Percentiles rank a stretch among this genome's conserved stretches.
Conservation (phyloP, 2,113 vertebrate species). For the Ammospiza nelsoni region DNA sequence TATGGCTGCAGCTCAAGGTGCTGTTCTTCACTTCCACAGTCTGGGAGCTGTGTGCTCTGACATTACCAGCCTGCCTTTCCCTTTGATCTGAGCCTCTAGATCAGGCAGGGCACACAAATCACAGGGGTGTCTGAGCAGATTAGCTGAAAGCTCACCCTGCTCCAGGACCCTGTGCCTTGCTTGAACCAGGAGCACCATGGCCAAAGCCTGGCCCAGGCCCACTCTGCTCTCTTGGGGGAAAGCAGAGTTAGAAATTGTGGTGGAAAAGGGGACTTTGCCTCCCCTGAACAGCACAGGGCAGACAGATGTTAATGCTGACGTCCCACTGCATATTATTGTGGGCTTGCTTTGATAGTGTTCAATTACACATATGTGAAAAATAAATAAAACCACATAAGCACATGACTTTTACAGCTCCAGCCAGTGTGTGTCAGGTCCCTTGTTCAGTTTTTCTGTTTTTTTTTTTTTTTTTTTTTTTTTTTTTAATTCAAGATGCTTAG, state of each 20-base stretch:
- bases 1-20: not conserved
- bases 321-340: not conserved
- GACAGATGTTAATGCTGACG: conserved; percentile 23
- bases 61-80: not conserved
- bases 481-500: conserved; percentile 36
- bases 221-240: not conserved
- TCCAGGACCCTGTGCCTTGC: not conserved
- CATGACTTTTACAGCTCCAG: not conserved
- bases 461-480: not conserved
- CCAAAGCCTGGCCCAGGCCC: too few species aligned
- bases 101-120: not conserved
- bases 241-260: not conserved
- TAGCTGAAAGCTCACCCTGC: not conserved
- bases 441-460: not conserved
- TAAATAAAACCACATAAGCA: conserved; percentile 26
- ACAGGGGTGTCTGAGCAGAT: not conserved
- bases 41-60: not conserved
- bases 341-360: not conserved
- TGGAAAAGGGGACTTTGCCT: not conserved
- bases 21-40: not conserved
- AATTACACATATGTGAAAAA: conserved; percentile 30
- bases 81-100: not conserved
- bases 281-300: not conserved
- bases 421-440: conserved; percentile 11
- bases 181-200: rapidly evolving